A percentile compares a stretch with the other conserved stretches of the same genome.
Conservation (phyloP, 1,140 invertebrate genomes). For the Pteromalus puparum region DNA sequence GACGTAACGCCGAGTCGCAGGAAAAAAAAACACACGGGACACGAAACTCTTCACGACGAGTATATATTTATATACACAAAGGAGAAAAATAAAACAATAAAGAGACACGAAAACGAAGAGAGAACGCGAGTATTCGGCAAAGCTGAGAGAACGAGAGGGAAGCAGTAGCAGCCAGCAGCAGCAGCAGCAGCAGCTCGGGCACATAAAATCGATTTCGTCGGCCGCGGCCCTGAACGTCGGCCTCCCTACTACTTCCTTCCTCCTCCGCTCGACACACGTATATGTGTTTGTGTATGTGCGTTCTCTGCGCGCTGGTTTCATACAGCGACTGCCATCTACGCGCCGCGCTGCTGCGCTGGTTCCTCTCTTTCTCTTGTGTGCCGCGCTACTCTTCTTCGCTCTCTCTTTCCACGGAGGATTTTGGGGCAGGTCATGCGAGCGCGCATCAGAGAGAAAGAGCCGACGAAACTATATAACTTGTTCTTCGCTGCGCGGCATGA, state of each 20-base stretch:
- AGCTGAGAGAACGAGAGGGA: constrained; percentile 42
- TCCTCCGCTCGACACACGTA: constrained; percentile 20
- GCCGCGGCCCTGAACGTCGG: constrained; percentile 44
- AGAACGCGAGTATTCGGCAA: constrained; percentile 20
- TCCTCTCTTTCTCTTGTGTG: background rate
- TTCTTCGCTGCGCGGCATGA: background rate
- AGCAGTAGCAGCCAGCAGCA: constrained; percentile 17
- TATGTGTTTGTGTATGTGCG: background rate
- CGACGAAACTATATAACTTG: background rate
- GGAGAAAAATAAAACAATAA: background rate
- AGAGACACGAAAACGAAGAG: constrained; percentile 7
- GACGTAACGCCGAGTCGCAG: background rate
- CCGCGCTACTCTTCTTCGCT: background rate
- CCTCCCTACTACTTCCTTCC: constrained; percentile 34
- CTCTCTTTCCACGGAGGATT: background rate
- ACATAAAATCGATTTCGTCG: constrained; percentile 45
- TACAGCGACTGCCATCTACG: constrained; percentile 23
- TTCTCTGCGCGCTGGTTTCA: background rate
- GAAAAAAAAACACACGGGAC: background rate
- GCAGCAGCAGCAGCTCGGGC: background rate
- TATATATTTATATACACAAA: background rate
- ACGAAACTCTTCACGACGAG: too few species aligned
- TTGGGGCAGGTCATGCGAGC: constrained; percentile 35
- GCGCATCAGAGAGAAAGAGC: too few species aligned
- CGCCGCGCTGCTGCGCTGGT: background rate